Evolutionary conservation across 2,888 invertebrate genomes (phyloP).

Genomic region (Dicranocentrus wangi): DNA sequence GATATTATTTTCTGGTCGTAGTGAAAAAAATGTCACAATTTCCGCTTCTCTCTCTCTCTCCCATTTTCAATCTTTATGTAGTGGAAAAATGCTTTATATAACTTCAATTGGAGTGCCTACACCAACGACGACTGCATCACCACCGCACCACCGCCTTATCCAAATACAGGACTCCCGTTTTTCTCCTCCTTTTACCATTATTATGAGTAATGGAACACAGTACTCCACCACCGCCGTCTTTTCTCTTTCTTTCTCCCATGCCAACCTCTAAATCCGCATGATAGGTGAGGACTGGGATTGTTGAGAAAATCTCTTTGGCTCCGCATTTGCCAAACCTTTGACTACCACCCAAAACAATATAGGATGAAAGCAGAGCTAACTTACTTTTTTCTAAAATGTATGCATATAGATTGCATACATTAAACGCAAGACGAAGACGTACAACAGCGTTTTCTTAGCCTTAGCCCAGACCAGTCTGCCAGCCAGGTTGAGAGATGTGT

Average conservation of each 20-base stretch:
- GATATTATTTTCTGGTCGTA: conserved; percentile 54
- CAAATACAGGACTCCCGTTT: neutral
- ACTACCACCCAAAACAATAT: too few relatives aligned
- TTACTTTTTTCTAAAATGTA: too few relatives aligned
- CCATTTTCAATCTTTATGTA: conserved; percentile 58
- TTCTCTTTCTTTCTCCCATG: conserved; percentile 14
- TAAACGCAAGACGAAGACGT: too few relatives aligned
- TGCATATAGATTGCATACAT: neutral
- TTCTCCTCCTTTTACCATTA: neutral
- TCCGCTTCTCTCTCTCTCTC: conserved; percentile 49
- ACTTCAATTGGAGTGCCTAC: conserved; percentile 35
- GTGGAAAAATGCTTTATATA: conserved; percentile 53
- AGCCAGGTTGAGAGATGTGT: too few relatives aligned
- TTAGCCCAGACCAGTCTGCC: too few relatives aligned
- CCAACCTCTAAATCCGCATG: conserved; percentile 32
- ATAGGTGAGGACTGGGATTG: neutral
- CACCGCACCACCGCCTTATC: neutral
- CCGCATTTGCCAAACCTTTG: too few relatives aligned
- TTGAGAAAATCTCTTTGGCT: conserved; percentile 5
- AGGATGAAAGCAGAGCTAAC: too few relatives aligned
- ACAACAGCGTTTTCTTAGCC: too few relatives aligned
- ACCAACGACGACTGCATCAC: neutral
- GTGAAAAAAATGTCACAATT: conserved; percentile 60
- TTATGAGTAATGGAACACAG: conserved; percentile 45
- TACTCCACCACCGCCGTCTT: conserved; percentile 12